phyloP scores from a whole-genome alignment of 2,888 invertebrate genomes.

The Calephelis perditalis region DNA sequence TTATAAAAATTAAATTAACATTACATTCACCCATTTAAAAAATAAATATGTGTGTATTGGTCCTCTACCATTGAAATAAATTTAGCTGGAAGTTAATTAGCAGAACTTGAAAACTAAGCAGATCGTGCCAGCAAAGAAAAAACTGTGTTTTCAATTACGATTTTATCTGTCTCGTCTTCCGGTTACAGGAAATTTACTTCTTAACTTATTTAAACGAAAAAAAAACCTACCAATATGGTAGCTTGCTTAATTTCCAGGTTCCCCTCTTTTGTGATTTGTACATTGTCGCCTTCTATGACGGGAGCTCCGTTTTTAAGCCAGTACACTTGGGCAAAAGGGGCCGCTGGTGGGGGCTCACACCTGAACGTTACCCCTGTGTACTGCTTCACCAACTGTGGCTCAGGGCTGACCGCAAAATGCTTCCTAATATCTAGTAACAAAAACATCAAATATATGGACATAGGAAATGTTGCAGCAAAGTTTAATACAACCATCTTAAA shows the following conservation, averaged over 20 bases:
- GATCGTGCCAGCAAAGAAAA: too few species aligned
- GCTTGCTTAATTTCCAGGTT: conserved; percentile 92
- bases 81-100: too few species aligned
- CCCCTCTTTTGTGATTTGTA: conserved; percentile 89
- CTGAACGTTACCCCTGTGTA: conserved; percentile 91
- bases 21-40: too few species aligned
- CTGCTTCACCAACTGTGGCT: conserved; percentile 88
- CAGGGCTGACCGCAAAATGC: conserved; percentile 93
- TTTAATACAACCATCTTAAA: too few species aligned
- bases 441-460: neutral
- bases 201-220: too few species aligned
- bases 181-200: too few species aligned
- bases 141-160: too few species aligned
- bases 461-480: neutral
- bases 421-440: conserved; percentile 87
- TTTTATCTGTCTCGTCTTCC: too few species aligned
- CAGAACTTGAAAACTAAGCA: too few species aligned
- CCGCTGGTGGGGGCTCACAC: conserved; percentile 92
- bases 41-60: too few species aligned
- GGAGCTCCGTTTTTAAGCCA: conserved; percentile 90
- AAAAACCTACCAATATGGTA: conserved; percentile 77
- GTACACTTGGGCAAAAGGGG: conserved; percentile 90
- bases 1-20: too few species aligned
- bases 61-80: too few species aligned
- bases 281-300: conserved; percentile 80